A percentile compares a stretch with the other conserved stretches of the same genome.
Conservation (phyloP, 2,113 vertebrate genomes). For the Neolamprologus fasciatus region DNA sequence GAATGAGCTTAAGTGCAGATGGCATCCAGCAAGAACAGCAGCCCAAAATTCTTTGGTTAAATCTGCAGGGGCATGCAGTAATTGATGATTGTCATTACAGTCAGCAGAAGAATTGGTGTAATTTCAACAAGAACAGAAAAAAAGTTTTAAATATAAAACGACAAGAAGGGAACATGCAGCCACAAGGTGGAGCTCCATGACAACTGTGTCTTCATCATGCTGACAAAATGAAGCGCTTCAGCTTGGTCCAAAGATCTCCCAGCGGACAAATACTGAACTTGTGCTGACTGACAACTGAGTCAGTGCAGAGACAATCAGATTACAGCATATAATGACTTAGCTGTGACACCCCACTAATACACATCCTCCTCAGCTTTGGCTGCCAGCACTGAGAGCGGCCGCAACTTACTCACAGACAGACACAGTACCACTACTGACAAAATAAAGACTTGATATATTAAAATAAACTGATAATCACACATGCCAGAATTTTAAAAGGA, state of each 20-base stretch:
- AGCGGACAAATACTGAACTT: not conserved
- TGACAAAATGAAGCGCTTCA: not conserved
- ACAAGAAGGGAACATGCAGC: not conserved
- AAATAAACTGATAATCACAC: not conserved
- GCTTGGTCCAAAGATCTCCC: not conserved
- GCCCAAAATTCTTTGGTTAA: not conserved
- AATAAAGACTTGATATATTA: not conserved
- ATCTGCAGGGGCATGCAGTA: not conserved
- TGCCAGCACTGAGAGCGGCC: not conserved
- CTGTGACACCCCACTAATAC: not conserved
- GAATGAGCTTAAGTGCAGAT: not conserved
- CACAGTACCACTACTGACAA: not conserved
- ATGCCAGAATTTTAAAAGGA: not conserved
- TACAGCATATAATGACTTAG: not conserved
- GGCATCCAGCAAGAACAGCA: not conserved
- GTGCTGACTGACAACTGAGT: not conserved
- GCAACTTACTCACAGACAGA: not conserved
- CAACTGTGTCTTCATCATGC: not conserved
- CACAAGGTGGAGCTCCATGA: constrained; percentile 60
- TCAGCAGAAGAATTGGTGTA: not conserved
- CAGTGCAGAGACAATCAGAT: not conserved
- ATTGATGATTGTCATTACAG: not conserved
- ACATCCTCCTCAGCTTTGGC: not conserved
- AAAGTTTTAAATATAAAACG: not conserved
- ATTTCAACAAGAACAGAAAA: not conserved